Conservation (phyloP, 2,113 vertebrate species). For the Cyphomyrus discorhynchus region DNA sequence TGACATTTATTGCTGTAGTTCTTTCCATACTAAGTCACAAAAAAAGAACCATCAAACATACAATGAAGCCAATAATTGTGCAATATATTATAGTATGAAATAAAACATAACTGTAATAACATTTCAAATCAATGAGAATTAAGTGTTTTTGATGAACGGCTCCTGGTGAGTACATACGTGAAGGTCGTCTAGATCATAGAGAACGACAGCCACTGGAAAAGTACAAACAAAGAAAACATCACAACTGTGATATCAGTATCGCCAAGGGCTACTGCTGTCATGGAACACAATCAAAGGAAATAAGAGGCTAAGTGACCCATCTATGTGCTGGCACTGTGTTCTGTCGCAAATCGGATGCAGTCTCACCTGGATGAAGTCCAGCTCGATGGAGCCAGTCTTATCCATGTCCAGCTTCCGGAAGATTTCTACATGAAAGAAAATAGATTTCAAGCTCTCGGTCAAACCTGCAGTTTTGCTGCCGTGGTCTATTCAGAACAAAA, state of each 20-base stretch:
- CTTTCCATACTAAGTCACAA: background rate
- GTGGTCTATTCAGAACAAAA: background rate
- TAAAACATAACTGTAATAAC: background rate
- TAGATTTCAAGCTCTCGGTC: background rate
- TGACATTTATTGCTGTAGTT: slow-evolving; percentile 16
- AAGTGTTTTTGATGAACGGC: background rate
- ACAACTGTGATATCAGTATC: background rate
- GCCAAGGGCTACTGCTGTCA: background rate
- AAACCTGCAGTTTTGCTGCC: background rate
- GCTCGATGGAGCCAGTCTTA: slow-evolving; percentile 44
- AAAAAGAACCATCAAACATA: background rate
- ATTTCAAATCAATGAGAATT: background rate
- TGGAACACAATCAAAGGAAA: background rate
- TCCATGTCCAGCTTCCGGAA: slow-evolving; percentile 46
- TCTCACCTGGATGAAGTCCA: slow-evolving; percentile 52
- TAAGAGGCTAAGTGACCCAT: background rate
- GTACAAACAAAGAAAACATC: background rate
- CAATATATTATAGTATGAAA: background rate
- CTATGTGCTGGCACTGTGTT: background rate
- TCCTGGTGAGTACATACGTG: background rate
- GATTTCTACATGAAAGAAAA: slow-evolving; percentile 39
- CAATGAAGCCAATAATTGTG: background rate
- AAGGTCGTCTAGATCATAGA: slow-evolving; percentile 36
- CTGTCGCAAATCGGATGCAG: background rate
- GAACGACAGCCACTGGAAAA: slow-evolving; percentile 40